Conservation (phyloP, 2,797 vertebrate genomes). For the Hylomyscus alleni region DNA sequence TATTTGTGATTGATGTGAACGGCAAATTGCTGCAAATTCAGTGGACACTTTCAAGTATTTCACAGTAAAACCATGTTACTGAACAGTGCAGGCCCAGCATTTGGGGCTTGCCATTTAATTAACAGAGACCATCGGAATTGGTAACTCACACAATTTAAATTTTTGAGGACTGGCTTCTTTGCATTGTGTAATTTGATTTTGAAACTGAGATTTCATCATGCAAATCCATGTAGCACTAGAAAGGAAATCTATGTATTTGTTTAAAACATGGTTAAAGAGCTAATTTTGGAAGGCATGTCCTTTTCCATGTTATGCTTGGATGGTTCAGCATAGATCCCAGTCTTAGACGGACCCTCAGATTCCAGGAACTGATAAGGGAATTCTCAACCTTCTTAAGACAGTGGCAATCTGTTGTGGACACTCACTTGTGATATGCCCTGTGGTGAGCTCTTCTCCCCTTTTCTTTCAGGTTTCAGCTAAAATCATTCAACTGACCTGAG, state of each 20-base stretch:
- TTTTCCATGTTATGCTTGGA: not conserved
- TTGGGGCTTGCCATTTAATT: constrained; percentile 58
- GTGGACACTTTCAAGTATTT: constrained; percentile 66
- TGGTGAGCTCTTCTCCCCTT: not conserved
- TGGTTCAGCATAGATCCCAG: not conserved
- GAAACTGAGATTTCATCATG: not conserved
- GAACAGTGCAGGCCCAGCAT: constrained; percentile 52
- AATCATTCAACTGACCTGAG: not conserved
- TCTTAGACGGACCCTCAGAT: not conserved
- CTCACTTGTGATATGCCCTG: not conserved
- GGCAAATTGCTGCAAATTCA: constrained; percentile 75
- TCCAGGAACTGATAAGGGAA: not conserved
- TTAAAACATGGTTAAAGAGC: not conserved
- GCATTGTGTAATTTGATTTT: not conserved
- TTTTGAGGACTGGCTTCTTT: not conserved
- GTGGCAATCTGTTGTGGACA: not conserved
- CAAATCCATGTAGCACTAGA: not conserved
- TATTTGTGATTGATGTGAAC: constrained; percentile 57
- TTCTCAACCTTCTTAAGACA: not conserved
- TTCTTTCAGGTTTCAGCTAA: not conserved
- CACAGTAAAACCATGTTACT: constrained; percentile 50
- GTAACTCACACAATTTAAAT: not conserved
- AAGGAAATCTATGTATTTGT: constrained; percentile 28
- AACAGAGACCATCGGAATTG: constrained; percentile 47
- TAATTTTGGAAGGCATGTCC: not conserved